Percentiles rank a stretch among this genome's conserved stretches.
These are phyloP conservation scores for Molothrus aeneus DNA, from an alignment of 2,797 vertebrate species.

Conservation along the genomic window DNA sequence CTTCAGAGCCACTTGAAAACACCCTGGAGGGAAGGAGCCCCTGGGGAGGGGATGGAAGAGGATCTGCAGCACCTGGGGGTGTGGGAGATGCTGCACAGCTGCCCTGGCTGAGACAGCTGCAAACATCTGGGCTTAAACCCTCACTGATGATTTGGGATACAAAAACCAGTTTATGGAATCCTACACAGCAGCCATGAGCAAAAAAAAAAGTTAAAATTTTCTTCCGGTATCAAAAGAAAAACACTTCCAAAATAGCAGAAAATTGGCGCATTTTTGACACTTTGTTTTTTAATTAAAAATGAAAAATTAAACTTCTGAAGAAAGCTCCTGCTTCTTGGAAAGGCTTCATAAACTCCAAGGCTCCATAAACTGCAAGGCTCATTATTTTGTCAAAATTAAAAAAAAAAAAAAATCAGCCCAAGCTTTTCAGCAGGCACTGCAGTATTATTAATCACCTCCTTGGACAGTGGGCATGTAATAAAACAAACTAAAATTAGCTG, in stretches of 20 bases:
- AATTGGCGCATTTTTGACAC: background rate
- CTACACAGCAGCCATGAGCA: background rate
- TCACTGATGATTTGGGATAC: background rate
- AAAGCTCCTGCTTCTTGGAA: background rate
- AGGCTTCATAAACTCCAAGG: background rate
- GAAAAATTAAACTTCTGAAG: background rate
- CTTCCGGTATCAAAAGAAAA: background rate
- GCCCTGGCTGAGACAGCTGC: background rate
- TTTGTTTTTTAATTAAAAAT: background rate
- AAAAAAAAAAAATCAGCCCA: background rate
- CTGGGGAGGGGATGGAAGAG: background rate
- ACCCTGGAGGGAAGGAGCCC: background rate
- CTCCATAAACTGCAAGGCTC: background rate
- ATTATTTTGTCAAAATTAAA: conserved; percentile 16
- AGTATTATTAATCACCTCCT: conserved; percentile 48
- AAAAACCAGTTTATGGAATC: background rate
- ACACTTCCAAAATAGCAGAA: background rate
- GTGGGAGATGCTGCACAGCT: background rate
- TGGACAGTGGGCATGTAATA: conserved; percentile 41
- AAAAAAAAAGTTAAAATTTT: background rate
- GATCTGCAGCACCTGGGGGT: background rate
- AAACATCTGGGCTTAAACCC: background rate
- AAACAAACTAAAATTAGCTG: conserved; percentile 56
- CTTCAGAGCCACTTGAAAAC: background rate
- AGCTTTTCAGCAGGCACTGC: conserved; percentile 17